A percentile compares a stretch with the other conserved stretches of the same genome.
These are phyloP conservation scores for Taurulus bubalis DNA, from an alignment of 2,113 vertebrate genomes.

Conservation along the genomic window DNA sequence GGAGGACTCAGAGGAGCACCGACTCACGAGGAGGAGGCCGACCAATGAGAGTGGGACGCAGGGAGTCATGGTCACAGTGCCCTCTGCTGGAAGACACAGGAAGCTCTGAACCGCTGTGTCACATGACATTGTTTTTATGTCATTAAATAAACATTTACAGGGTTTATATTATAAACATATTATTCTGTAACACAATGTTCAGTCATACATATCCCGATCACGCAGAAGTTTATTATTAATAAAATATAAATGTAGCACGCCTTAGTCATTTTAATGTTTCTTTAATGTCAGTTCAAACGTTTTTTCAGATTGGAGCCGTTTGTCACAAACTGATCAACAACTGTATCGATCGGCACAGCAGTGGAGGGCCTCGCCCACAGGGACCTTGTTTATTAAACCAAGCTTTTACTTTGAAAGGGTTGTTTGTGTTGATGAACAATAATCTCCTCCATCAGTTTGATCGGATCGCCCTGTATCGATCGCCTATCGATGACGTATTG, in stretches of 20 bases:
- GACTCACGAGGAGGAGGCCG: conserved; percentile 31
- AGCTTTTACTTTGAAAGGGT: neutral
- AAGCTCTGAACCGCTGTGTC: too few species aligned
- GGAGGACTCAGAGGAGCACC: conserved; percentile 4
- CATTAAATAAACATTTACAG: too few species aligned
- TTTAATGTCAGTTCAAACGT: too few species aligned
- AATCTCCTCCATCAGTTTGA: neutral
- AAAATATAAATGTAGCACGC: neutral
- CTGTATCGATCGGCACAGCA: neutral
- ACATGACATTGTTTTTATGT: too few species aligned
- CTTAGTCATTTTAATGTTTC: too few species aligned
- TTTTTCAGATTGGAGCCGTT: too few species aligned
- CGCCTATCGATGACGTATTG: neutral
- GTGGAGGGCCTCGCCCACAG: neutral
- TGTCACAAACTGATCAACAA: neutral
- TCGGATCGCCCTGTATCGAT: neutral
- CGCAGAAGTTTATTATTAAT: neutral
- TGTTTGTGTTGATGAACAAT: neutral
- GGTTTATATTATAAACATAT: too few species aligned
- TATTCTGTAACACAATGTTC: too few species aligned
- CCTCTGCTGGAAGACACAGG: neutral
- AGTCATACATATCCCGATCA: neutral
- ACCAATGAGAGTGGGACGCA: neutral
- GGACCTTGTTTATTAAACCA: neutral
- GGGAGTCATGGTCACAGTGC: conserved; percentile 26